These are phyloP conservation scores for Tenodera sinensis DNA, from an alignment of 2,888 invertebrate species.

Conservation along the genomic window DNA sequence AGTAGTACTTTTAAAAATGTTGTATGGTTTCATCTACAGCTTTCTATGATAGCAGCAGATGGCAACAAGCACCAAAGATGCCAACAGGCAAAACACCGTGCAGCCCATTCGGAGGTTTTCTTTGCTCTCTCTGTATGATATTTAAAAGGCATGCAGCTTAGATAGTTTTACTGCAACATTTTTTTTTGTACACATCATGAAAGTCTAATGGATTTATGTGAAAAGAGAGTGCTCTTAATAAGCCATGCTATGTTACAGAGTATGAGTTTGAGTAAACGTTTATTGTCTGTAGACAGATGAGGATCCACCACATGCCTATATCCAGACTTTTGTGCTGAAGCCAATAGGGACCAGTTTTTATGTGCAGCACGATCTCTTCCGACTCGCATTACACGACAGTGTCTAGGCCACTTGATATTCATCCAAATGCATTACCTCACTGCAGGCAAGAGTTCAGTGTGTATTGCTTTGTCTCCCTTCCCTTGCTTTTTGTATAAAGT, in stretches of 20 bases:
- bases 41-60: no score
- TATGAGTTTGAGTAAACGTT: conserved; percentile 28
- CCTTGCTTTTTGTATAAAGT: not conserved
- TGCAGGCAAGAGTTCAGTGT: conserved; percentile 20
- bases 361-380: conserved; percentile 93
- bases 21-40: no score
- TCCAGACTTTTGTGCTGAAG: conserved; percentile 90
- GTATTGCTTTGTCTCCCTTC: not conserved
- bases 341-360: conserved; percentile 85
- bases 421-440: conserved; percentile 7
- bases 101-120: no score
- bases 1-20: no score
- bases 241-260: not conserved
- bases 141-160: not conserved
- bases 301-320: conserved; percentile 90
- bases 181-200: no score
- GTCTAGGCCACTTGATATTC: conserved; percentile 42
- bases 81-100: no score
- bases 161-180: not conserved
- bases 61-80: no score
- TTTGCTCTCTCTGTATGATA: no score
- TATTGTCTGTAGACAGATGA: conserved; percentile 78
- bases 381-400: conserved; percentile 84
- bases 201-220: not conserved
- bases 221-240: not conserved